Evolutionary conservation across 2,888 invertebrate species (phyloP).

Genomic region (Mythimna lalbum): DNA sequence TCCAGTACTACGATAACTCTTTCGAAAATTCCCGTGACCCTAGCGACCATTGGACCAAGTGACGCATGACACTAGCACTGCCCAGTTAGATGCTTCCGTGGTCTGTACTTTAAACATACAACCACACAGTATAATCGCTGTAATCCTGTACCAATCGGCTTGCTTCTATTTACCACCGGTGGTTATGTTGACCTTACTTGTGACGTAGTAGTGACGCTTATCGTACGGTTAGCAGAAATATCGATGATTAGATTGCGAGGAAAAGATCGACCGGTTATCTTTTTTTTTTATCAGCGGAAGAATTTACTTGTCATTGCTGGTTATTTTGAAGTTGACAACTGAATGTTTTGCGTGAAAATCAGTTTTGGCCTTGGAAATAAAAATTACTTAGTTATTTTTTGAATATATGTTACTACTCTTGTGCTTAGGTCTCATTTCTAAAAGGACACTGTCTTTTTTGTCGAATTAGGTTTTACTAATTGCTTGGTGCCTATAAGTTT

Average conservation of each 20-base stretch:
- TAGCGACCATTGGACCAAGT: too few relatives aligned
- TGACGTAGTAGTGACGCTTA: slow-evolving; percentile 54
- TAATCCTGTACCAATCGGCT: slow-evolving; percentile 79
- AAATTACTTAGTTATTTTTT: background rate
- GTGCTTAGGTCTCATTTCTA: background rate
- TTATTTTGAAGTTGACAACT: slow-evolving; percentile 1
- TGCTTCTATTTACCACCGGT: slow-evolving; percentile 69
- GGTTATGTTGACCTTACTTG: slow-evolving; percentile 78
- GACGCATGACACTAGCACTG: background rate
- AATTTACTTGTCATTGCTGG: slow-evolving; percentile 5
- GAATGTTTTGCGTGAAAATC: background rate
- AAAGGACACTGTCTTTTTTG: background rate
- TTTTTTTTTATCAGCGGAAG: background rate
- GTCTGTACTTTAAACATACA: slow-evolving; percentile 69
- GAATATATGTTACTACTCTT: background rate
- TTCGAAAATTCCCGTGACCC: too few relatives aligned
- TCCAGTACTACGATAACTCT: too few relatives aligned
- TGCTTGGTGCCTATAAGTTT: too few relatives aligned
- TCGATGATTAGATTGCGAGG: slow-evolving; percentile 29
- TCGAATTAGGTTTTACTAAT: background rate
- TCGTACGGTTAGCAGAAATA: slow-evolving; percentile 68
- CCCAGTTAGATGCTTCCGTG: background rate
- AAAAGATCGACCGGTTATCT: slow-evolving; percentile 17
- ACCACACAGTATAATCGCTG: slow-evolving; percentile 72
- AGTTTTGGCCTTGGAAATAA: background rate